These are phyloP conservation scores for Mythimna impura DNA, from an alignment of 2,888 invertebrate species.

Conservation along the genomic window DNA sequence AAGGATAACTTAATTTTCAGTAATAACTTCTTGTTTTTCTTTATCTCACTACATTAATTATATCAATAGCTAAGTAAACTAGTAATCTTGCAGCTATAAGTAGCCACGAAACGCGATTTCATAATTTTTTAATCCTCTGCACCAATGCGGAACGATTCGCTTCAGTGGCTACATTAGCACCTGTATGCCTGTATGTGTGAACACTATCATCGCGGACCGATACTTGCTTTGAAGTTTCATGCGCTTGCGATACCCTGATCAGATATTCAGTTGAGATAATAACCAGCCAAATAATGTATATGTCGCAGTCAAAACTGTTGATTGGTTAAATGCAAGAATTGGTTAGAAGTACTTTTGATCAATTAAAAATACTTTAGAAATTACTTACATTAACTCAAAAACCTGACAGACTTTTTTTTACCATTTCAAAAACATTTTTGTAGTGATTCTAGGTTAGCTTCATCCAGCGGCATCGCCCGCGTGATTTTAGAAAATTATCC, in stretches of 20 bases:
- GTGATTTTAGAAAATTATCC: no score
- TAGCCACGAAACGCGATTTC: conserved; percentile 34
- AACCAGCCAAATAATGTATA: not conserved
- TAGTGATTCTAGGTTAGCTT: no score
- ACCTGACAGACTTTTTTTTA: no score
- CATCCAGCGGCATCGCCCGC: no score
- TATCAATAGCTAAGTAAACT: not conserved
- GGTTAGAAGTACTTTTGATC: no score
- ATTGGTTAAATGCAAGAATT: no score
- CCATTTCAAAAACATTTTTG: no score
- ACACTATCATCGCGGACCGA: conserved; percentile 8
- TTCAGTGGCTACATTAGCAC: conserved; percentile 40
- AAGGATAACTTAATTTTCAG: not conserved
- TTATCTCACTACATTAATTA: not conserved
- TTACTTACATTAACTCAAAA: no score
- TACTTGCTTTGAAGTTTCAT: conserved; percentile 15
- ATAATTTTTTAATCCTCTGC: conserved; percentile 49
- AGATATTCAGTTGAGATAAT: not conserved
- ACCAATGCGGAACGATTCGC: conserved; percentile 49
- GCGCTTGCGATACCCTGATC: conserved; percentile 13
- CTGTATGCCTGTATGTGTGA: not conserved
- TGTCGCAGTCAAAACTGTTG: no score
- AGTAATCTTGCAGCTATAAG: conserved; percentile 11
- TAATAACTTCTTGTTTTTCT: not conserved
- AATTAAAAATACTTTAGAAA: no score